Evolutionary conservation across 2,797 vertebrate species (phyloP), one percentile per base, ranked within the genome.

Genomic region (Lutjanus argentimaculatus): DNA sequence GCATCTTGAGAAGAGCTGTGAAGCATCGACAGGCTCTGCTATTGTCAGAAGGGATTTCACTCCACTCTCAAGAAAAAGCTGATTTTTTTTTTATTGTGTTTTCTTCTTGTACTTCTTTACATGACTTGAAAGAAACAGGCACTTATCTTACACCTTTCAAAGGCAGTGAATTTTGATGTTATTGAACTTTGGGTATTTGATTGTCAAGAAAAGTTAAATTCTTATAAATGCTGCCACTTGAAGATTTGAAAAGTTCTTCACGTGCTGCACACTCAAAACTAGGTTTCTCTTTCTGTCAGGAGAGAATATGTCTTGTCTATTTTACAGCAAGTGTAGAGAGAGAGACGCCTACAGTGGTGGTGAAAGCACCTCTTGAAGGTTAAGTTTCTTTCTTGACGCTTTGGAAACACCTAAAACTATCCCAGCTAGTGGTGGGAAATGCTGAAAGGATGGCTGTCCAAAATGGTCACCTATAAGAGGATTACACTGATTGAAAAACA

Each of bases 1-100:
- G 53, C 82, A 56, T 90, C 90, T 89, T 88, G 76, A 64, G 74
- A 86, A 84, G 69, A 85, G 85, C 74, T 75, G 75, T 40, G 61
- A 77, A 67, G 74, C 80, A 84, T 82, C 51, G 67, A 84, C 80
- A 63, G 49, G 15, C 49, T 72, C 6, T 74, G 4, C 57, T 59
- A 75, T 63, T 73, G 79, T 83, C 84, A 64, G 64, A 88, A 6
- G 53, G 72, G 25, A 55, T 74, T 89, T 74, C 53, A 55, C 63
- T 73, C 12, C 42, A 19, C 72, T 85, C 63, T 48, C 8, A 70
- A 72, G 19, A 46, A 21, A 57, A 51, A 46, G 17, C 30, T 3
- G 30, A 36, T 36, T 1, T 10, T 25, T n/a, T 69, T 53, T 57
- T 51, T 40, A 4, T 2, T 7, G 19, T 21, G 1, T 8, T 45